Evolutionary conservation across 1,140 invertebrate species (phyloP).

Genomic region (Cardiocondyla obscurior): DNA sequence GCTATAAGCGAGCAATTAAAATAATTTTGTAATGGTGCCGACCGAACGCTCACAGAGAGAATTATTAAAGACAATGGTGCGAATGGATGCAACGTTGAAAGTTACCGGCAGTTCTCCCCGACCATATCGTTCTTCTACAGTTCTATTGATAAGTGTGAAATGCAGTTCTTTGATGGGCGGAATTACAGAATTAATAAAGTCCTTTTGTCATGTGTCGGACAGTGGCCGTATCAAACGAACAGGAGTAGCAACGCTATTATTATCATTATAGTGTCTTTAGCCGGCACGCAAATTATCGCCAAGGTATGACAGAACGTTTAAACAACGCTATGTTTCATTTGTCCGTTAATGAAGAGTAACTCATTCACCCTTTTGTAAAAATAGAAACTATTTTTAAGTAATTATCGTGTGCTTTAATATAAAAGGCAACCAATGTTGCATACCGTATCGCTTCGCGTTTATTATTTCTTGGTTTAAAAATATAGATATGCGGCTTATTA

Average conservation of each 20-base stretch:
- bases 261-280: conserved; percentile 37
- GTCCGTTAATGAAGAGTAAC: not conserved
- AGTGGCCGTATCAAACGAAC: conserved; percentile 52
- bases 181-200: conserved; percentile 55
- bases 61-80: conserved; percentile 30
- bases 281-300: conserved; percentile 41
- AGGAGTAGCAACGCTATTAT: conserved; percentile 33
- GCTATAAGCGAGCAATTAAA: conserved; percentile 34
- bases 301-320: conserved; percentile 12
- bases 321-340: not conserved
- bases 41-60: conserved; percentile 10
- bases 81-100: not conserved
- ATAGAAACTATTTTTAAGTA: not conserved
- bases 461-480: not conserved
- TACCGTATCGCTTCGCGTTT: not conserved
- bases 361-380: not conserved
- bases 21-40: conserved; percentile 12
- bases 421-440: not conserved
- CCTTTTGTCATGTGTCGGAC: conserved; percentile 34
- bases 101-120: not conserved
- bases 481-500: conserved; percentile 38
- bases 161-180: conserved; percentile 35
- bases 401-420: not conserved
- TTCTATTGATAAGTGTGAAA: conserved; percentile 9
- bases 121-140: not conserved